Conservation (phyloP, 2,113 vertebrate genomes). For the Petaurus breviceps region DNA sequence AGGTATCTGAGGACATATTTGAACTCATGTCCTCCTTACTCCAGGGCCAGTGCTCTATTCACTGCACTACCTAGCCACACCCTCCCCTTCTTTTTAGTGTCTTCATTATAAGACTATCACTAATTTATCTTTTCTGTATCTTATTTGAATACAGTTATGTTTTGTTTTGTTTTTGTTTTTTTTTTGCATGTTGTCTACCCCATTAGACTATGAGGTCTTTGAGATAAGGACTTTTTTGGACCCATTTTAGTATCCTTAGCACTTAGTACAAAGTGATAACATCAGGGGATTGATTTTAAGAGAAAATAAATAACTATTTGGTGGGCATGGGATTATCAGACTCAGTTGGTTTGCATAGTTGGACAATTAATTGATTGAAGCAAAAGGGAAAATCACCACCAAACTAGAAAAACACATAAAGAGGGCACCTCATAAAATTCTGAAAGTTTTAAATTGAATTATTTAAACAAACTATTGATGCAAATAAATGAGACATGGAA, state of each 20-base stretch:
- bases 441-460: background rate
- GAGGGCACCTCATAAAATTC: background rate
- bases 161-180: no score
- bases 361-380: background rate
- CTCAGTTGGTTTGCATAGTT: background rate
- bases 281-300: background rate
- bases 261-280: background rate
- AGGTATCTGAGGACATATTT: no score
- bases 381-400: background rate
- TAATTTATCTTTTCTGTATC: background rate
- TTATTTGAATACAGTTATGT: background rate
- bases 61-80: no score
- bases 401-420: background rate
- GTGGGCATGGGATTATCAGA: background rate
- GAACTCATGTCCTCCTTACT: no score
- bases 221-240: background rate
- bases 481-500: background rate
- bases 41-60: no score
- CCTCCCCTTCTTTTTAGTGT: background rate
- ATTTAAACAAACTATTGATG: background rate
- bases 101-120: background rate
- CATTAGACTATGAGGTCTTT: background rate
- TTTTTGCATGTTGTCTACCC: background rate
- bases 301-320: background rate
- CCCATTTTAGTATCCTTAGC: background rate